These are phyloP conservation scores for Atherix ibis DNA, from an alignment of 2,888 invertebrate species.

Conservation along the genomic window DNA sequence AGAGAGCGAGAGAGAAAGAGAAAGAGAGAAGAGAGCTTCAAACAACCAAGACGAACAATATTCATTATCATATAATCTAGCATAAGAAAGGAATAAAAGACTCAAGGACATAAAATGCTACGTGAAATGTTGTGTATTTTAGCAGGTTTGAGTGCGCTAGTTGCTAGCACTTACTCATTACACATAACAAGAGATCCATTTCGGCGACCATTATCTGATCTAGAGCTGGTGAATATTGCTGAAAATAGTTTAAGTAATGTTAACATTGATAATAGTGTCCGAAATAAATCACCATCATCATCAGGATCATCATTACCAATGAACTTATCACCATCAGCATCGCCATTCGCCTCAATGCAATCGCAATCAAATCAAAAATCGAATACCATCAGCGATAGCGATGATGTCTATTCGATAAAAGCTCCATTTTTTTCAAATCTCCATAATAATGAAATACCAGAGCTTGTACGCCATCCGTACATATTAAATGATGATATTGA, in stretches of 20 bases:
- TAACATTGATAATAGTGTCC: background rate
- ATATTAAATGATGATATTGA: background rate
- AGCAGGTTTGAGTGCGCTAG: constrained; percentile 12
- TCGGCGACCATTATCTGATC: constrained; percentile 10
- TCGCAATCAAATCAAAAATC: background rate
- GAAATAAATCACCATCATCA: constrained; percentile 2
- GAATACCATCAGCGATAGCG: background rate
- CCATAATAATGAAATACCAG: constrained; percentile 4
- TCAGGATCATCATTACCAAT: constrained; percentile 1
- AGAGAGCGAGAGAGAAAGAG: no score
- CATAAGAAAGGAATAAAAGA: no score
- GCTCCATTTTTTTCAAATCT: no score
- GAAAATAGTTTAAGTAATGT: constrained; percentile 3
- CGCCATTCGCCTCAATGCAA: background rate
- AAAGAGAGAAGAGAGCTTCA: no score
- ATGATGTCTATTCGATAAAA: no score
- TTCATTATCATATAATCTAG: no score
- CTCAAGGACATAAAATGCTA: constrained; percentile 13
- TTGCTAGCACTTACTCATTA: constrained; percentile 9
- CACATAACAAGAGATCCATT: constrained; percentile 12
- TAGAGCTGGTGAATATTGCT: constrained; percentile 8
- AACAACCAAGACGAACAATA: no score
- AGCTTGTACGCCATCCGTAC: constrained; percentile 4
- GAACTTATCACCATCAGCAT: background rate
- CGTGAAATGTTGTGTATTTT: constrained; percentile 12